phyloP scores from a whole-genome alignment of 2,113 vertebrate genomes.

The Gracilinanus agilis region DNA sequence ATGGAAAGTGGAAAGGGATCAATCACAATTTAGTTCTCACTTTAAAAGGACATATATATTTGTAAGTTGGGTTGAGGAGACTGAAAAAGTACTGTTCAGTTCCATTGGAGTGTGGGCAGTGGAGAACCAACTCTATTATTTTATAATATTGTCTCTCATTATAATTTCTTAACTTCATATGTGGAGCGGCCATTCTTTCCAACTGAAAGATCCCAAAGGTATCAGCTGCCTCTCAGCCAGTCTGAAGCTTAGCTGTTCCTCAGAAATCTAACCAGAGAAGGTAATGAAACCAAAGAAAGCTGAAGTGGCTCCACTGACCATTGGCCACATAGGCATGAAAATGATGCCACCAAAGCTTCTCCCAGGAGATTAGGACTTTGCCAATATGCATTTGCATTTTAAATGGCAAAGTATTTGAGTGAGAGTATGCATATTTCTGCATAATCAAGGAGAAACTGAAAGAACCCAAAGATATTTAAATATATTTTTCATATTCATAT shows the following conservation, averaged over 20 bases:
- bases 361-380: background rate
- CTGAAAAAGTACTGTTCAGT: background rate
- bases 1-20: background rate
- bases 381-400: background rate
- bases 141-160: background rate
- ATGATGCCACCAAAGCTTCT: background rate
- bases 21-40: background rate
- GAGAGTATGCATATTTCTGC: background rate
- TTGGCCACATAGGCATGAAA: background rate
- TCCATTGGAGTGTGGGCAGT: background rate
- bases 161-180: background rate
- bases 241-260: background rate
- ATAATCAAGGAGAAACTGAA: background rate
- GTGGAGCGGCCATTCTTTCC: no score
- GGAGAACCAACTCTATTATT: background rate
- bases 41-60: background rate
- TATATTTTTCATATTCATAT: background rate
- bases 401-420: background rate
- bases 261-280: background rate
- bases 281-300: background rate
- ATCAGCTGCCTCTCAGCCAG: background rate
- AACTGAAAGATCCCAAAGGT: no score
- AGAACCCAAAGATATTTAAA: background rate
- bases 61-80: background rate
- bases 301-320: background rate